These are phyloP conservation scores for Drosophila lutescens DNA, from an alignment of 2,888 invertebrate genomes.

Conservation along the genomic window DNA sequence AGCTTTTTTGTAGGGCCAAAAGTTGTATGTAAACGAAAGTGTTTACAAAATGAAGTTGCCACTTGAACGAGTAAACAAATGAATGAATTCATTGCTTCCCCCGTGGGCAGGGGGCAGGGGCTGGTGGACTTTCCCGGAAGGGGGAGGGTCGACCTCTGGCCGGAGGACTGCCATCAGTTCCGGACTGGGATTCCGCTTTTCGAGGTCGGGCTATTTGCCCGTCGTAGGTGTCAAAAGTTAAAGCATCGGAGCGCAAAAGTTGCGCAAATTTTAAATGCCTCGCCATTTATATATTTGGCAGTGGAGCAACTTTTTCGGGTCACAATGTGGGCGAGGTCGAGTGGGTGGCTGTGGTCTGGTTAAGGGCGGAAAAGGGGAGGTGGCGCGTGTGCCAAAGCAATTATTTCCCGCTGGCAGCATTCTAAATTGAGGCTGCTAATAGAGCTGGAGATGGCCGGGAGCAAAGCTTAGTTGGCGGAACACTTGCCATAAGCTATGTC, in stretches of 20 bases:
- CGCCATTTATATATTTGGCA: conserved; percentile 70
- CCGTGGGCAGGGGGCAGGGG: neutral
- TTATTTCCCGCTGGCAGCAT: conserved; percentile 77
- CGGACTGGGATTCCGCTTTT: conserved; percentile 36
- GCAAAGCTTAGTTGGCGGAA: conserved; percentile 33
- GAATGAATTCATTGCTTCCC: conserved; percentile 80
- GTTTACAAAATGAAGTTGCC: conserved; percentile 80
- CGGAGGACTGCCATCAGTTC: conserved; percentile 28
- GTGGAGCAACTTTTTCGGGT: conserved; percentile 66
- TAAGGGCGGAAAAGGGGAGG: conserved; percentile 1
- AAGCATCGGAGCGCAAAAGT: conserved; percentile 78
- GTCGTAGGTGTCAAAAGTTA: conserved; percentile 76
- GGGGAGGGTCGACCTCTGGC: conserved; percentile 10
- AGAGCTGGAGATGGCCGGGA: conserved; percentile 52
- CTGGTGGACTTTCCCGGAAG: conserved; percentile 1
- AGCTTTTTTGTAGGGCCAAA: conserved; percentile 57
- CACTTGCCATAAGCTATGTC: conserved; percentile 46
- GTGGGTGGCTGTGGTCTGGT: conserved; percentile 3
- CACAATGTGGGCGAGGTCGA: conserved; percentile 36
- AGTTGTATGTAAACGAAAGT: conserved; percentile 80
- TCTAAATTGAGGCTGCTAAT: conserved; percentile 70
- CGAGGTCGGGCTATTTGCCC: conserved; percentile 42
- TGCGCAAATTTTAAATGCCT: conserved; percentile 76
- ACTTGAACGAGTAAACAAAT: conserved; percentile 80
- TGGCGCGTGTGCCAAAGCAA: conserved; percentile 72